Evolutionary conservation across 2,888 invertebrate genomes (phyloP).

Genomic region (Ramazzottius varieornatus): DNA sequence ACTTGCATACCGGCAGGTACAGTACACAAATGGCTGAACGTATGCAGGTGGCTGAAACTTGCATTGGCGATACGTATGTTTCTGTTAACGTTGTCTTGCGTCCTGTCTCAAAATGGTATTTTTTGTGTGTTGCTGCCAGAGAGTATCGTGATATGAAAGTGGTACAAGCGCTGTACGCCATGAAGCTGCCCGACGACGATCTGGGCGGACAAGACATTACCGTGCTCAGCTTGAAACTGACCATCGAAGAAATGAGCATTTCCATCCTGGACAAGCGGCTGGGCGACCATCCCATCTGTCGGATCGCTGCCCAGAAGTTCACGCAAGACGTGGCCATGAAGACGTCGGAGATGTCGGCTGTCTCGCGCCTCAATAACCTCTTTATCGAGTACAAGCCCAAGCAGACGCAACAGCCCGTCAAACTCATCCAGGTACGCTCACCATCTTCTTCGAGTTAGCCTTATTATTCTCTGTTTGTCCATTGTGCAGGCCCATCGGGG

Average conservation of each 20-base stretch:
- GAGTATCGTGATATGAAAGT: conserved; percentile 1
- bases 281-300: background rate
- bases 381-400: background rate
- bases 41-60: too few relatives aligned
- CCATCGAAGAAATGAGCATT: background rate
- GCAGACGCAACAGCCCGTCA: background rate
- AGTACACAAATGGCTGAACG: too few relatives aligned
- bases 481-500: too few relatives aligned
- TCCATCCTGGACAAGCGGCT: background rate
- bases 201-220: background rate
- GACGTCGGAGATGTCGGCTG: background rate
- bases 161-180: background rate
- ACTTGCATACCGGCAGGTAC: too few relatives aligned
- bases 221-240: background rate
- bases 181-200: background rate
- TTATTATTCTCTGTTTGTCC: too few relatives aligned
- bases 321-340: background rate
- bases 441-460: too few relatives aligned
- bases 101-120: too few relatives aligned
- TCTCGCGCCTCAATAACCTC: background rate
- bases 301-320: background rate
- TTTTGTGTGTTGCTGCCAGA: too few relatives aligned
- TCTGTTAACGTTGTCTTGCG: too few relatives aligned
- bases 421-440: background rate
- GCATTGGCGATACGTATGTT: too few relatives aligned